Evolutionary conservation across 2,113 vertebrate genomes (phyloP).

Genomic region (Steatornis caripensis): DNA sequence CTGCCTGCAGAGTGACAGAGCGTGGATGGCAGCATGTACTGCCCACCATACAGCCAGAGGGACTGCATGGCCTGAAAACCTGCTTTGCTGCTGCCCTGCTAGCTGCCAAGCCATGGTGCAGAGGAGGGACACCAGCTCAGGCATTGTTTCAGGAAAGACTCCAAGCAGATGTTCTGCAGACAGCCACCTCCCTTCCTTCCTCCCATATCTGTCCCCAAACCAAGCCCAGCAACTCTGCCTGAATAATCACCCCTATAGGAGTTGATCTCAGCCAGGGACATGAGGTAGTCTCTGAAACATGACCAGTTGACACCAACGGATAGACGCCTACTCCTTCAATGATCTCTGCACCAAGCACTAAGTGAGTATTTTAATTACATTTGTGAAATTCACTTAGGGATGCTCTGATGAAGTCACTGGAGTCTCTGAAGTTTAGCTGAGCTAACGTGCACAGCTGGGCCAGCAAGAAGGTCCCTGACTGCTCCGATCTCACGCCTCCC

Average conservation of each 20-base stretch:
- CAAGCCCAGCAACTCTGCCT: background rate
- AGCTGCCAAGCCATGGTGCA: background rate
- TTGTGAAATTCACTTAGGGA: background rate
- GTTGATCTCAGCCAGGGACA: background rate
- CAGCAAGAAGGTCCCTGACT: background rate
- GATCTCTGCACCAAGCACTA: background rate
- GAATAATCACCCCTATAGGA: fast-evolving
- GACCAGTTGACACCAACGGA: background rate
- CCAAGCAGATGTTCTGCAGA: background rate
- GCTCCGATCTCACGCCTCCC: background rate
- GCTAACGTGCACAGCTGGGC: background rate
- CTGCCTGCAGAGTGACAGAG: background rate
- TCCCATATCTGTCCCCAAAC: background rate
- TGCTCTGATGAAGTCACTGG: background rate
- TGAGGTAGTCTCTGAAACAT: background rate
- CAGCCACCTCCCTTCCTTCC: background rate
- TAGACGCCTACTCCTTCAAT: background rate
- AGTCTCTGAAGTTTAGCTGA: background rate
- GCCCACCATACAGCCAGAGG: fast-evolving
- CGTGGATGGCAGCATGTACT: fast-evolving
- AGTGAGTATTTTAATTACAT: background rate
- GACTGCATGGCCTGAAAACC: fast-evolving
- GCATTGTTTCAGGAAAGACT: background rate
- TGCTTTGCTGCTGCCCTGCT: background rate
- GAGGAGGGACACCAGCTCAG: too few species aligned